Evolutionary conservation across 2,797 vertebrate species (phyloP).

Genomic region (Nannoperca australis): DNA sequence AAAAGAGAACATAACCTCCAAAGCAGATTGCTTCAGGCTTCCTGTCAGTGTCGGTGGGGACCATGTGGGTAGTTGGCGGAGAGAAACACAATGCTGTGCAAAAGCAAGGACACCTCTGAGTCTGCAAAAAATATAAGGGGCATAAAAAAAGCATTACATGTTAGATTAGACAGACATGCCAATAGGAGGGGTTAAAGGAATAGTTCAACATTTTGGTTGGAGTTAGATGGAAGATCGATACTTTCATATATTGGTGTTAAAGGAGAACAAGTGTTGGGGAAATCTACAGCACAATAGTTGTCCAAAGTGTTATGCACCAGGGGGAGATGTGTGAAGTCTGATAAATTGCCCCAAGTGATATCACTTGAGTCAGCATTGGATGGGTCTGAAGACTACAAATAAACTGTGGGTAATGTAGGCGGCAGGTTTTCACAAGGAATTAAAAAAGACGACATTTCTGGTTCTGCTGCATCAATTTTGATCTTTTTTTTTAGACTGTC

Average conservation of each 20-base stretch:
- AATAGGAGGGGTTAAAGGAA: neutral
- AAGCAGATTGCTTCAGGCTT: slow-evolving; percentile 34
- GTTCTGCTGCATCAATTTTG: neutral
- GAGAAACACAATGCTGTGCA: slow-evolving; percentile 92
- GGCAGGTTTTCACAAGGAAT: neutral
- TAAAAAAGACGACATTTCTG: neutral
- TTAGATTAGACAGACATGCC: neutral
- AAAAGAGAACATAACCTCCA: neutral
- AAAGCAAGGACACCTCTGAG: slow-evolving; percentile 90
- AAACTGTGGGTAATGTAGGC: slow-evolving; percentile 8
- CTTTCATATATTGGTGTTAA: neutral
- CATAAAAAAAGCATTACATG: neutral
- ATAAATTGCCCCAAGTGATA: neutral
- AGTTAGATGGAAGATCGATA: neutral
- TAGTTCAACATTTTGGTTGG: neutral
- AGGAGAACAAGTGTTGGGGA: neutral
- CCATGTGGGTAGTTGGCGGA: slow-evolving; percentile 84
- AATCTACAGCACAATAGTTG: neutral
- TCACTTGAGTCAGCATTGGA: neutral
- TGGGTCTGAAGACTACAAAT: neutral
- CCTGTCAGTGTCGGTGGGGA: slow-evolving; percentile 61
- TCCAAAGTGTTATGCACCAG: too few relatives aligned
- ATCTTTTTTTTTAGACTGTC: too few relatives aligned
- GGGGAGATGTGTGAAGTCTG: neutral
- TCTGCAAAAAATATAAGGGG: slow-evolving; percentile 79